These are phyloP conservation scores for Heliconius himera DNA, from an alignment of 1,140 invertebrate genomes.

Conservation along the genomic window DNA sequence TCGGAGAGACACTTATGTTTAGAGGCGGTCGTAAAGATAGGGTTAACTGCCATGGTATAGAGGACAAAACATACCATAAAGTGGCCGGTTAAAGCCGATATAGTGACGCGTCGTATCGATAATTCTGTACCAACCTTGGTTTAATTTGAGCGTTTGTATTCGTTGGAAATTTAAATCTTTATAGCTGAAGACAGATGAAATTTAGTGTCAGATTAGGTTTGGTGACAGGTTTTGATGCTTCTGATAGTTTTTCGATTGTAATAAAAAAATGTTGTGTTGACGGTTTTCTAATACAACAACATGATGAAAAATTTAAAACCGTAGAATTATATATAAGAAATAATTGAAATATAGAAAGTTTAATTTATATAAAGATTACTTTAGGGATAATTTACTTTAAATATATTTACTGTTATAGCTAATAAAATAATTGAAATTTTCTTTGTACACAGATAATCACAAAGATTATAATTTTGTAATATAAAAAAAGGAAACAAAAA, in stretches of 20 bases:
- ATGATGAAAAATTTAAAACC: neutral
- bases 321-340: neutral
- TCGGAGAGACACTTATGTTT: conserved; percentile 78
- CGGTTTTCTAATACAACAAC: neutral
- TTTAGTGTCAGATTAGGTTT: conserved; percentile 14
- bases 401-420: too few species aligned
- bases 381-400: too few species aligned
- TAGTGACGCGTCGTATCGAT: conserved; percentile 52
- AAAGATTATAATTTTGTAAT: too few species aligned
- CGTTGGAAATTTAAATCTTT: conserved; percentile 27
- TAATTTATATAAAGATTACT: too few species aligned
- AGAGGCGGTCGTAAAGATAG: conserved; percentile 79
- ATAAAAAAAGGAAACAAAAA: too few species aligned
- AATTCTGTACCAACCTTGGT: conserved; percentile 28
- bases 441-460: too few species aligned
- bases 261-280: conserved; percentile 10
- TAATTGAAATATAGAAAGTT: neutral
- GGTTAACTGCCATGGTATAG: conserved; percentile 76
- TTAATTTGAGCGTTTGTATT: conserved; percentile 37
- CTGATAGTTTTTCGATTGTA: conserved; percentile 1
- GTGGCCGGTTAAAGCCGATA: conserved; percentile 58
- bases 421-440: too few species aligned
- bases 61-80: conserved; percentile 79
- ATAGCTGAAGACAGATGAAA: conserved; percentile 12
- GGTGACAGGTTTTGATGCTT: conserved; percentile 23